Percentiles rank a stretch among this genome's conserved stretches.
phyloP scores from a whole-genome alignment of 2,113 vertebrate species.

The Bostrychus sinensis region DNA sequence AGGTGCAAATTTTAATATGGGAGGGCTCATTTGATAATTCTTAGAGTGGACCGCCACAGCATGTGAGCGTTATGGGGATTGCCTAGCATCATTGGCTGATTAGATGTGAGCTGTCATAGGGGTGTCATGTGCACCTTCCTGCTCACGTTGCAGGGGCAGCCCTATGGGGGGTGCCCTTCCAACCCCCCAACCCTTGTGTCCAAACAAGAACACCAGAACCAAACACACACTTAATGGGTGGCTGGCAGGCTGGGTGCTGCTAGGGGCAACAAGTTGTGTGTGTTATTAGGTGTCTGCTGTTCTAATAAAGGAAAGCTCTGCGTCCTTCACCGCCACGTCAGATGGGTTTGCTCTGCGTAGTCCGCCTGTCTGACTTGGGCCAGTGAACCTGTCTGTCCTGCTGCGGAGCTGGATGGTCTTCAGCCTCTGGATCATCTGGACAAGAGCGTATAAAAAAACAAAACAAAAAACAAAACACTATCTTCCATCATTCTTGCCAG shows the following conservation, averaged over 20 bases:
- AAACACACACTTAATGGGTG: slow-evolving; percentile 57
- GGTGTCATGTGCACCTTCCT: slow-evolving; percentile 72
- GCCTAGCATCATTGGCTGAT: slow-evolving; percentile 70
- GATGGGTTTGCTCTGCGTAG: slow-evolving; percentile 67
- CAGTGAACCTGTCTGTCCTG: slow-evolving; percentile 37
- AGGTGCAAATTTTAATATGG: slow-evolving; percentile 8
- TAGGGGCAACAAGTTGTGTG: slow-evolving; percentile 61
- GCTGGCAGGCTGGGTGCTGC: slow-evolving; percentile 57
- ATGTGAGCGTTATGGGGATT: slow-evolving; percentile 63
- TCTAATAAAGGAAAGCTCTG: slow-evolving; percentile 80
- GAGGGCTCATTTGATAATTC: slow-evolving; percentile 1
- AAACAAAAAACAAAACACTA: slow-evolving; percentile 17
- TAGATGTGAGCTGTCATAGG: slow-evolving; percentile 66
- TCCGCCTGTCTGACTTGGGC: slow-evolving; percentile 53
- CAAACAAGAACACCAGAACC: slow-evolving; percentile 67
- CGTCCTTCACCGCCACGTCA: slow-evolving; percentile 75
- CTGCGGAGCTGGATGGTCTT: slow-evolving; percentile 46
- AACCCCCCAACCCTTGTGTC: slow-evolving; percentile 39
- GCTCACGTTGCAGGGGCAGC: slow-evolving; percentile 77
- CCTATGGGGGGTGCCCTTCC: slow-evolving; percentile 64
- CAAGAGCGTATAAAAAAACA: slow-evolving; percentile 4
- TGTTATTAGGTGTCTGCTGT: slow-evolving; percentile 77
- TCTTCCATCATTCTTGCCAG: not conserved
- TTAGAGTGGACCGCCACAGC: slow-evolving; percentile 14
- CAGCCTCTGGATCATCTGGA: slow-evolving; percentile 63